A percentile compares a stretch with the other conserved stretches of the same genome.
Conservation (phyloP, 2,888 invertebrate species). For the Julus scandinavius region DNA sequence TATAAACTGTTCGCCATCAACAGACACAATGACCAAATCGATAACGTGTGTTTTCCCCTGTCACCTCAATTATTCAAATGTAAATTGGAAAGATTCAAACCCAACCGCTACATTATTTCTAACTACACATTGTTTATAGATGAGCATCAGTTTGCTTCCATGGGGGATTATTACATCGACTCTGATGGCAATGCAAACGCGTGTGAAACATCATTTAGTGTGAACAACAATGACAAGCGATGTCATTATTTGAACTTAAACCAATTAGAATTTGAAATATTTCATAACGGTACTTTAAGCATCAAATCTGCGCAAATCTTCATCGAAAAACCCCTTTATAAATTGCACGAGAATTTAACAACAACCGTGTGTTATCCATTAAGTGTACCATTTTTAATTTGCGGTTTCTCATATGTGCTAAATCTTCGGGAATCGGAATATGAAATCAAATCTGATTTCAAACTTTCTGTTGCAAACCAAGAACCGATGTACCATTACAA, state of each 20-base stretch:
- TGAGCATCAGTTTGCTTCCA: neutral
- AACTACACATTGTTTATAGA: neutral
- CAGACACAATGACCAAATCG: neutral
- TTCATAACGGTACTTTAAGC: slow-evolving; percentile 1
- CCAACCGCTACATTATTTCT: neutral
- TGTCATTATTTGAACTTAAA: slow-evolving; percentile 25
- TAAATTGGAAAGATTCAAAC: neutral
- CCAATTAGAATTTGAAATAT: neutral
- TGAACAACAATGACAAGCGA: neutral
- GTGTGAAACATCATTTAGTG: neutral
- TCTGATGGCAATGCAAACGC: neutral
- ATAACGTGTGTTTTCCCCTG: neutral
- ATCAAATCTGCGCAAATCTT: neutral
- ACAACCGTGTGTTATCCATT: slow-evolving; percentile 49
- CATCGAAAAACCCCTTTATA: neutral
- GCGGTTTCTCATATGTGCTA: neutral
- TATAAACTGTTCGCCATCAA: neutral
- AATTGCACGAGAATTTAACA: neutral
- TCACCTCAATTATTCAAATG: slow-evolving; percentile 48
- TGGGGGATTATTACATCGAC: slow-evolving; percentile 51
- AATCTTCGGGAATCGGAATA: neutral
- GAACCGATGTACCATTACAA: slow-evolving; percentile 14
- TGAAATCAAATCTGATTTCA: neutral
- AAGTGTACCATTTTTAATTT: neutral
- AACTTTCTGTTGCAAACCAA: neutral